Evolutionary conservation across 2,797 vertebrate species (phyloP), one percentile per base, ranked within the genome.

Genomic region (Rachycentron canadum): DNA sequence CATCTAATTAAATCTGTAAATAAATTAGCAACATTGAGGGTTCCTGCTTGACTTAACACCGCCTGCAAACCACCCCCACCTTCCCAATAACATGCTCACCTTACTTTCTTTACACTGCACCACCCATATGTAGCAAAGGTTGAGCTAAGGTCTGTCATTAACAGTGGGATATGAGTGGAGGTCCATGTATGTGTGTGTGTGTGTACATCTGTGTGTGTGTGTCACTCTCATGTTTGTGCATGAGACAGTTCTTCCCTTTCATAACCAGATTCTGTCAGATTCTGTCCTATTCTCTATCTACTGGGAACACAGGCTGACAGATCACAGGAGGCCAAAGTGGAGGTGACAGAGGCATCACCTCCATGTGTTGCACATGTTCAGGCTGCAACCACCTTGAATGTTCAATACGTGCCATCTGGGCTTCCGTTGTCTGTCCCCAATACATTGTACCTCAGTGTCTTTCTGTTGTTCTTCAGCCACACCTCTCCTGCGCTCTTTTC

Each of bases 1-100:
- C 94, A 95, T 95, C 95, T 96, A 95, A 96, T 96, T 96, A 95
- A 96, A 96, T 95, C 94, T 96, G 95, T 95, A 95, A 96, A 96
- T 96, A 95, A 96, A 96, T 96, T 96, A 95, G 94, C 95, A 94
- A 94, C 93, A 94, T 95, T 82, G 92, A 95, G 95, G 93, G 94
- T 93, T 94, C 93, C 94, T 96, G 95, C 94, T 93, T 93, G 89
- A 93, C 93, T 95, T 93, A 94, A 94, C 95, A 94, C 90, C 52
- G 87, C 86, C 86, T 90, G 83, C 86, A 90, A 87, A 85, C 81
- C 93, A 86, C 79, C 91, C 89, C 87, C 87, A 84, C 89, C 90
- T 73, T 76, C 83, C 83, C 91, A 91, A 92, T 90, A 90, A 93
- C 91, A 91, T 26, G 78, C 83, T 92, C 88, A 92, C 92, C 89